Evolutionary conservation across 2,113 vertebrate species (phyloP).

Genomic region (Panthera leo): DNA sequence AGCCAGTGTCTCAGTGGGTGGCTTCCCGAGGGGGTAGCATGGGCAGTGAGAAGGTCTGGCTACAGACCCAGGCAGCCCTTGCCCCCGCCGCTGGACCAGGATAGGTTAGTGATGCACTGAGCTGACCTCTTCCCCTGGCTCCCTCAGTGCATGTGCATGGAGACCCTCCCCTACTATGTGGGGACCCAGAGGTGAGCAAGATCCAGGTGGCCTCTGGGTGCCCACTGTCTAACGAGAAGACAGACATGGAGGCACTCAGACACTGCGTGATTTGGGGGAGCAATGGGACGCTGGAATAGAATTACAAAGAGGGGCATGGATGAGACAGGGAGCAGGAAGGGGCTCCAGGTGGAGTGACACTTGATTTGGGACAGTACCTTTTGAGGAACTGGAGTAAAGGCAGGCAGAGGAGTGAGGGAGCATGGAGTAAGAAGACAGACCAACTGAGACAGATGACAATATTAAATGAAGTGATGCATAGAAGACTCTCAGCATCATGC

Average conservation of each 20-base stretch:
- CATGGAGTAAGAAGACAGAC: neutral
- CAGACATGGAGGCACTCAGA: neutral
- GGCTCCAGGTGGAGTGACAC: neutral
- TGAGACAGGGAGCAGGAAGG: neutral
- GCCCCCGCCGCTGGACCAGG: accelerated
- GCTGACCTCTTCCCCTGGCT: neutral
- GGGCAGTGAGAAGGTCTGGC: neutral
- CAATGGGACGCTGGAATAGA: neutral
- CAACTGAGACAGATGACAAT: accelerated
- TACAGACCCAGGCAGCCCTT: neutral
- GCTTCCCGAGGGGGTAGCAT: neutral
- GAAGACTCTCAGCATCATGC: neutral
- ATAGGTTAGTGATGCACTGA: neutral
- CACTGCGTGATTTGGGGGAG: neutral
- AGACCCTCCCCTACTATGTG: neutral
- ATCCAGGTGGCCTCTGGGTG: neutral
- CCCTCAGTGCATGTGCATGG: accelerated
- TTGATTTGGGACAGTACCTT: neutral
- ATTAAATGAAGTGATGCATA: neutral
- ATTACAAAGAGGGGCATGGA: neutral
- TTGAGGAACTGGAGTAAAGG: neutral
- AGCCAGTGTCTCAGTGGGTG: neutral
- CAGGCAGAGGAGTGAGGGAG: neutral
- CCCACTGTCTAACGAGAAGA: neutral
- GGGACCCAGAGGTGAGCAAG: neutral